A percentile compares a stretch with the other conserved stretches of the same genome.
phyloP scores from a whole-genome alignment of 2,113 vertebrate genomes.

The Ploceus nigricollis region DNA sequence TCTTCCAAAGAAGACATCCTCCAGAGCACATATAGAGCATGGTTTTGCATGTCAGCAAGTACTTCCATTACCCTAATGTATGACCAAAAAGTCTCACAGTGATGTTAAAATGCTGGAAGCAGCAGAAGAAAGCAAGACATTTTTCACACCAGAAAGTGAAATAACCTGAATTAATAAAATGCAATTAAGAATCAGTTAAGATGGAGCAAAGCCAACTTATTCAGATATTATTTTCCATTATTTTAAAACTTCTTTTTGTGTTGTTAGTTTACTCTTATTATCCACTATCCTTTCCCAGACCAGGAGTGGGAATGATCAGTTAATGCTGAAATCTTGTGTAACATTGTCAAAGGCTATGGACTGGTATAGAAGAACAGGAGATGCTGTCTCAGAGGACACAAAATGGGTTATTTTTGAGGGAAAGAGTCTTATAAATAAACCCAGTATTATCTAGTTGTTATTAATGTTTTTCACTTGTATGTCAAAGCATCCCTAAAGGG shows the following conservation, averaged over 20 bases:
- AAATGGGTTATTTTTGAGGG: background rate
- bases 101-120: background rate
- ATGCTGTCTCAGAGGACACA: fast-evolving
- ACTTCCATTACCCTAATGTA: background rate
- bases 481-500: background rate
- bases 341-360: background rate
- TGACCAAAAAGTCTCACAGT: background rate
- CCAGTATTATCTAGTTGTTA: background rate
- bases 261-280: background rate
- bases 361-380: background rate
- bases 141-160: background rate
- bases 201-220: background rate
- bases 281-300: background rate
- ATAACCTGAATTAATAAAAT: background rate
- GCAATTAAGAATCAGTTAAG: background rate
- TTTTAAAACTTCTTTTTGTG: background rate
- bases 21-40: background rate
- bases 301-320: background rate
- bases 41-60: background rate
- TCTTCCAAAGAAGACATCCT: background rate
- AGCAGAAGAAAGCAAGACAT: background rate
- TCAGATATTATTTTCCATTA: background rate
- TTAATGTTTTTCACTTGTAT: background rate
- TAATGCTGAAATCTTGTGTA: background rate
- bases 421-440: background rate